Base-by-base conservation (phyloP, 2,888 invertebrate genomes). In the Muschampia staudingeri region DNA sequence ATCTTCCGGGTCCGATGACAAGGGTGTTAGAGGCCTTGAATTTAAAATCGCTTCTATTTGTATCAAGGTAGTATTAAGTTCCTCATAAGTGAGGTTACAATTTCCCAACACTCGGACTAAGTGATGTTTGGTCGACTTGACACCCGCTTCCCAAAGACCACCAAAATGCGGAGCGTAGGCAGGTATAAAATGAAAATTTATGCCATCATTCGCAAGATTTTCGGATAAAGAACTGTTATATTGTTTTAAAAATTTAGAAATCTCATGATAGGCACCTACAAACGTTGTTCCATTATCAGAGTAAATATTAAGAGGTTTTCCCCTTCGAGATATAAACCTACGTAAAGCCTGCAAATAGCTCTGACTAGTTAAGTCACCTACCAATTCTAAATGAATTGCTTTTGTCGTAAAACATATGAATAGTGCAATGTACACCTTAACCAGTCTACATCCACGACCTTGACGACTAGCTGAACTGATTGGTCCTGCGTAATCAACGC, bases 401-500 rank as follows among this genome's bases (percentile, higher is more conserved):
- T 87, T 86, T 1, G 83, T 83, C 7, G 79, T 78, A 12, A 85
- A 85, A 78, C 86, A 87, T 30, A 87, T 65, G 40, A 86, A 85
- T 44, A 86, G 70, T 4, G 78, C 78, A n/a, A 87, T 76, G 42
- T 87, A 87, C 14, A 78, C 77, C 37, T 83, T 86, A 19, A 76
- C 81, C 2, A 89, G 25, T 80, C 70, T 87, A 83, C 86, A 88
- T 84, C 86, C 86, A 78, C 85, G 87, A 61, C 82, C 80, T 70
- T 78, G 42, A 77, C 79, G 77, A 70, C 61, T 84, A 30, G 79
- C 85, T 7, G 67, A 77, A 37, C 48, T 56, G 3, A 87, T 82
- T 3, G 87, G 88, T 8, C 88, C 88, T 1, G 87, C 87, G 48
- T 88, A 89, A 76, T 87, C 88, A 0, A 88, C 78, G 1, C 86